Conservation (phyloP, 2,113 vertebrate species). For the Alethe diademata region DNA sequence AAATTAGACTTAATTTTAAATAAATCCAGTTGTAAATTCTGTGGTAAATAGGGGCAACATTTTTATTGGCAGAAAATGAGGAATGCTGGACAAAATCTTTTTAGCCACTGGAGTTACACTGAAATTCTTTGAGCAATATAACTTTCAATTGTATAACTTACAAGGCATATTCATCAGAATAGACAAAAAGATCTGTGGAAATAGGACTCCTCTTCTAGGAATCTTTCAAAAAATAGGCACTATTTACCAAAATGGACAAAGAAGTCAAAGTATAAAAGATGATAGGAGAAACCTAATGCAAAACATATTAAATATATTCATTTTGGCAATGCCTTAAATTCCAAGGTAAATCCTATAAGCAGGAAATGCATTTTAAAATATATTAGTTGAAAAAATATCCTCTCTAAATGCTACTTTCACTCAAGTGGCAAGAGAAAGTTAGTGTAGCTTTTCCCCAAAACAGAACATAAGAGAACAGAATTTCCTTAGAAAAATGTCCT, state of each 20-base stretch:
- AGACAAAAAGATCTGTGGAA: not conserved
- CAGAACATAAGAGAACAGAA: not conserved
- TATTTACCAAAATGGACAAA: not conserved
- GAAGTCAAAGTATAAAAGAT: not conserved
- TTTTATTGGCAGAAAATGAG: not conserved
- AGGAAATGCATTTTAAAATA: not conserved
- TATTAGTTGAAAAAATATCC: fast-evolving
- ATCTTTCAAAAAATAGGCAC: not conserved
- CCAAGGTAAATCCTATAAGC: not conserved
- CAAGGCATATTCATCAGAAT: not conserved
- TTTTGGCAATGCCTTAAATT: not conserved
- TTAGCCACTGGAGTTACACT: not conserved
- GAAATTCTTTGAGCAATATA: not conserved
- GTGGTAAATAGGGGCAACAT: not conserved
- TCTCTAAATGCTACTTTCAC: not conserved
- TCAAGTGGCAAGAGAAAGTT: not conserved
- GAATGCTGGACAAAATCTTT: not conserved
- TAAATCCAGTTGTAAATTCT: not conserved
- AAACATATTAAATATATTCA: not conserved
- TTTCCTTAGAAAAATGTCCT: not conserved
- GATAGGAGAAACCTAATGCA: not conserved
- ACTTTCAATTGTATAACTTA: not conserved
- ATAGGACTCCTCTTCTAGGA: not conserved
- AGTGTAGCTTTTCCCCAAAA: not conserved
- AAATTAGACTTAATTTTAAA: not conserved